Conservation (phyloP, 2,888 invertebrate genomes). For the Rhabditoides inermis region DNA sequence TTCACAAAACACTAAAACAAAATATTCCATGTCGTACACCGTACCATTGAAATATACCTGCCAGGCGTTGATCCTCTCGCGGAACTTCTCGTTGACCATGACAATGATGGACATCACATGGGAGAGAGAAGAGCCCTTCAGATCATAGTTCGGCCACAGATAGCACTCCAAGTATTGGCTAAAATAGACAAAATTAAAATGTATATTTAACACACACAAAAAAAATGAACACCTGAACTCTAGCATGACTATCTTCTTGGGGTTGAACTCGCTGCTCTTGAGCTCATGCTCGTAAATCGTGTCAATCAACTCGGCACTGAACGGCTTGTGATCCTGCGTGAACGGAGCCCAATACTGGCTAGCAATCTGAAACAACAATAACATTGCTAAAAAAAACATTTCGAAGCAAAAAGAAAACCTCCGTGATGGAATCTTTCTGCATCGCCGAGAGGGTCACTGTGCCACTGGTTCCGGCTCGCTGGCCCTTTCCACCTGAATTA, state of each 20-base stretch:
- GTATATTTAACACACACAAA: no score
- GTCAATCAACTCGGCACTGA: constrained; percentile 25
- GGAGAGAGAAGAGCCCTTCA: constrained; percentile 56
- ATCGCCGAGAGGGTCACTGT: constrained; percentile 10
- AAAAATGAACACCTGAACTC: constrained; percentile 27
- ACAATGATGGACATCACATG: constrained; percentile 84
- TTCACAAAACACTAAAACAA: constrained; percentile 36
- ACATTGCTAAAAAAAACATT: background rate
- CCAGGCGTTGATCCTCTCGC: constrained; percentile 94
- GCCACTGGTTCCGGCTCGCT: constrained; percentile 25
- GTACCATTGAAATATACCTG: constrained; percentile 59
- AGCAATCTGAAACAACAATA: constrained; percentile 67
- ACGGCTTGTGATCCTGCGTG: constrained; percentile 55
- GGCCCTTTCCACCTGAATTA: no score
- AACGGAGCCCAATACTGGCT: constrained; percentile 86
- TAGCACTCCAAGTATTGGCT: constrained; percentile 94
- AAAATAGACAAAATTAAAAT: constrained; percentile 12
- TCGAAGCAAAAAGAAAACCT: constrained; percentile 4
- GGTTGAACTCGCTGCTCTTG: constrained; percentile 41
- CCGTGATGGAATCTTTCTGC: constrained; percentile 12
- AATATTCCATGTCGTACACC: background rate
- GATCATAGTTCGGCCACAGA: constrained; percentile 85
- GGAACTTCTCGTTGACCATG: constrained; percentile 95
- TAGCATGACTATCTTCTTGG: constrained; percentile 31
- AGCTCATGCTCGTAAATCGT: constrained; percentile 39